These are phyloP conservation scores for Rutpela maculata DNA, from an alignment of 2,888 invertebrate species.

Conservation along the genomic window DNA sequence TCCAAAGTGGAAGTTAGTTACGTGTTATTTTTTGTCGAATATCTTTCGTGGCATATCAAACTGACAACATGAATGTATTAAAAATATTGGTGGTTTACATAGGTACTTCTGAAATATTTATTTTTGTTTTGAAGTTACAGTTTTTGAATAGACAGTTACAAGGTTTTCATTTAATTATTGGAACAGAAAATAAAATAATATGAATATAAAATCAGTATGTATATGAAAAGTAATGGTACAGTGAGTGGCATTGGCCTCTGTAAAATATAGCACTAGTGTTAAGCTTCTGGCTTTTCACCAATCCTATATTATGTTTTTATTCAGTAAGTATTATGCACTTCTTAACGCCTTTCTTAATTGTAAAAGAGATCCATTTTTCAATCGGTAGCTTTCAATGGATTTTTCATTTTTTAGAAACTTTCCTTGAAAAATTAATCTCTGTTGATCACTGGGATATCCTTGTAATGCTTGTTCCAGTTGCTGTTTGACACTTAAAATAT, in stretches of 20 bases:
- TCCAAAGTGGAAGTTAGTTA: no score
- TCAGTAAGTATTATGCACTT: conserved; percentile 46
- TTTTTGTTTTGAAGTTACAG: neutral
- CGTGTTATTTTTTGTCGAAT: no score
- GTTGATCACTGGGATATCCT: conserved; percentile 53
- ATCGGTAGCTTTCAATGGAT: conserved; percentile 55
- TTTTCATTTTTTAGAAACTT: conserved; percentile 55
- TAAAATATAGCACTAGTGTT: neutral
- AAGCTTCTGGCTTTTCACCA: neutral
- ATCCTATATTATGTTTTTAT: neutral
- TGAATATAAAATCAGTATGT: conserved; percentile 20
- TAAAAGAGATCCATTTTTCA: conserved; percentile 55
- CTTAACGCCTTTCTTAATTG: conserved; percentile 58
- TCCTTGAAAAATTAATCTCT: conserved; percentile 54
- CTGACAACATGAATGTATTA: no score
- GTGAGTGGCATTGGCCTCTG: neutral
- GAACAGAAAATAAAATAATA: conserved; percentile 15
- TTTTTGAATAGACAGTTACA: neutral
- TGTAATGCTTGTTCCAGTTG: conserved; percentile 52
- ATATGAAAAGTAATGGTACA: neutral
- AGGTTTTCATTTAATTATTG: neutral
- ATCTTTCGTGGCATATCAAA: no score
- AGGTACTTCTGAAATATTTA: neutral
- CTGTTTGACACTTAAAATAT: conserved; percentile 50
- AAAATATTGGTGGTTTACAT: no score